These are phyloP conservation scores for Sinocyclocheilus maitianheensis DNA, from an alignment of 2,113 vertebrate species.

Conservation along the genomic window DNA sequence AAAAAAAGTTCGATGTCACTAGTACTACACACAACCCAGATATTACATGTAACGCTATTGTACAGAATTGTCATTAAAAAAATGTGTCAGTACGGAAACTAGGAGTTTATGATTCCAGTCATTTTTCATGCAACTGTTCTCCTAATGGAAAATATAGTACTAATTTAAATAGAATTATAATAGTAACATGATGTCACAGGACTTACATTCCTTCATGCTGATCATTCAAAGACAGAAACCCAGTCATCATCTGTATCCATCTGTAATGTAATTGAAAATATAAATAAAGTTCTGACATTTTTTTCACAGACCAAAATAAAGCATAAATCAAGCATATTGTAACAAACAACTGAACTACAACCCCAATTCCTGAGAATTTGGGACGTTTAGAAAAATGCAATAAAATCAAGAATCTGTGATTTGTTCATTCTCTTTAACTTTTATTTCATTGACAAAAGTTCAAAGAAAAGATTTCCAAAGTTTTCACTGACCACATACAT, in stretches of 20 bases:
- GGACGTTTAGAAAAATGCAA: no score
- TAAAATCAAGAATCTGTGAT: no score
- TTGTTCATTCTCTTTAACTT: no score
- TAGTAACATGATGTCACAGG: not conserved
- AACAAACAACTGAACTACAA: no score
- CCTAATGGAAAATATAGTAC: not conserved
- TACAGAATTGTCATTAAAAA: not conserved
- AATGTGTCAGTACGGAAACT: not conserved
- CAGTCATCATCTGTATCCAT: not conserved
- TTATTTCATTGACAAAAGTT: no score
- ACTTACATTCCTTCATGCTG: not conserved
- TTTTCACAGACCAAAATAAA: not conserved
- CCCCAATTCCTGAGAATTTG: no score
- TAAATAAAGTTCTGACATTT: not conserved
- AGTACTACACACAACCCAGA: not conserved
- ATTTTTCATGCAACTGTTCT: not conserved
- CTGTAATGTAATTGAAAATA: not conserved
- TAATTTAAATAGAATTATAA: not conserved
- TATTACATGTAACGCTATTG: not conserved
- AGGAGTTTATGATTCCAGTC: not conserved
- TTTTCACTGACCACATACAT: no score
- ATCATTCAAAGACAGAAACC: not conserved
- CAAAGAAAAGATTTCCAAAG: no score
- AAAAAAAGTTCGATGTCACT: not conserved
- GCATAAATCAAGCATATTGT: no score